Percentiles rank a stretch among this genome's conserved stretches.
phyloP scores from a whole-genome alignment of 2,888 invertebrate species.

The Caenorhabditis becei region DNA sequence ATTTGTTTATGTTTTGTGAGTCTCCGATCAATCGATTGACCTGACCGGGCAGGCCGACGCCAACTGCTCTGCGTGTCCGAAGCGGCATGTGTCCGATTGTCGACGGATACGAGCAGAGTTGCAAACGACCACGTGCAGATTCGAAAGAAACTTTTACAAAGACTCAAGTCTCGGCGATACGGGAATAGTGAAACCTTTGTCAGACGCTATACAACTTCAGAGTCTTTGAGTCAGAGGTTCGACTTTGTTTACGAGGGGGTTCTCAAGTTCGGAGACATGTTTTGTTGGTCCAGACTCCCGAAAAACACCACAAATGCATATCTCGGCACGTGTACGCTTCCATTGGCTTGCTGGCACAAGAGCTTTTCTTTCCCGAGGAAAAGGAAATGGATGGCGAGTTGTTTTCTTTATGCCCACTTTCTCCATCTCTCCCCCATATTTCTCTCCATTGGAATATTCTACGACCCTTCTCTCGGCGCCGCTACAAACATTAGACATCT shows the following conservation, averaged over 20 bases:
- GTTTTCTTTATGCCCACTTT: constrained; percentile 2
- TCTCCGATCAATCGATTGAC: constrained; percentile 27
- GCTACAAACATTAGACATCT: constrained; percentile 1
- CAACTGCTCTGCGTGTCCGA: constrained; percentile 21
- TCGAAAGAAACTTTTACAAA: not conserved
- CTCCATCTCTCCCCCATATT: constrained; percentile 8
- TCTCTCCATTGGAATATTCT: constrained; percentile 33
- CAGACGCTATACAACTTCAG: too few relatives aligned
- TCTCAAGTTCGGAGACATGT: too few relatives aligned
- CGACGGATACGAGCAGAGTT: constrained; percentile 5
- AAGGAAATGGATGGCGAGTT: constrained; percentile 4
- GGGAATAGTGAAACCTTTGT: too few relatives aligned
- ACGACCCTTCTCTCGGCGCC: not conserved
- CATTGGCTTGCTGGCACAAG: too few relatives aligned
- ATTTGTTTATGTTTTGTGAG: constrained; percentile 32
- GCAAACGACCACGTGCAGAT: constrained; percentile 32
- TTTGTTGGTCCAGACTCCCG: too few relatives aligned
- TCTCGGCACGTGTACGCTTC: too few relatives aligned
- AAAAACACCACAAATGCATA: too few relatives aligned
- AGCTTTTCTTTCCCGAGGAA: constrained; percentile 2
- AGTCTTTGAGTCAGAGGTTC: too few relatives aligned
- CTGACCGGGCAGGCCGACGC: not conserved
- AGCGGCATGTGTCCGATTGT: not conserved
- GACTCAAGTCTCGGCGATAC: too few relatives aligned
- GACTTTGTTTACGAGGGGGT: too few relatives aligned